phyloP scores from a whole-genome alignment of 2,888 invertebrate species.

The Melanchra persicariae region DNA sequence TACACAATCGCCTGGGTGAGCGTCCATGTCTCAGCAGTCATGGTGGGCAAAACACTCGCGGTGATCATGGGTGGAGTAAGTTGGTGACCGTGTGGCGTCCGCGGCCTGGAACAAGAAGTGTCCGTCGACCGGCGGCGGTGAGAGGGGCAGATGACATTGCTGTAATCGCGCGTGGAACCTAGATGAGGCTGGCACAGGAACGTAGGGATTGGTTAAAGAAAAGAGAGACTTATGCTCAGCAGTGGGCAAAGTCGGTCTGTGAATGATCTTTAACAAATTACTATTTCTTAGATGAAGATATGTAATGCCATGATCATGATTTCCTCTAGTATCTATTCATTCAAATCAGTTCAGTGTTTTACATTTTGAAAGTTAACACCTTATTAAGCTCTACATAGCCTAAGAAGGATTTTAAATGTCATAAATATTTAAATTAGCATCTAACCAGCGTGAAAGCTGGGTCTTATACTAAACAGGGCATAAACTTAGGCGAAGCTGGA shows the following conservation, averaged over 20 bases:
- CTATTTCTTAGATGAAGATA: background rate
- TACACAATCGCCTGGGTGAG: too few relatives aligned
- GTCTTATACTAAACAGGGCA: slow-evolving; percentile 3
- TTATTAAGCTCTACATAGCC: background rate
- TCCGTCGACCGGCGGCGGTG: background rate
- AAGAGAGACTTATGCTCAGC: too few relatives aligned
- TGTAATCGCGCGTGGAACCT: background rate
- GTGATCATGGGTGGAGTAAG: too few relatives aligned
- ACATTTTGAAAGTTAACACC: slow-evolving; percentile 5
- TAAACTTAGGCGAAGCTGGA: background rate
- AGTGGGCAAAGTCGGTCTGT: background rate
- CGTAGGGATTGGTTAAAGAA: too few relatives aligned
- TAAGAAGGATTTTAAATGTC: slow-evolving; percentile 21
- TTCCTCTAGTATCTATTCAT: background rate
- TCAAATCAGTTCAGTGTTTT: background rate
- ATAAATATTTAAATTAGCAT: slow-evolving; percentile 36
- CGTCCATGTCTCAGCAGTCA: background rate
- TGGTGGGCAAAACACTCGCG: too few relatives aligned
- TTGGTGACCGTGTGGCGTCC: too few relatives aligned
- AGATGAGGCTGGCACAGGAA: too few relatives aligned
- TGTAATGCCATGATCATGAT: background rate
- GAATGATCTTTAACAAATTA: background rate
- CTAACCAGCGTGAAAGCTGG: slow-evolving; percentile 27
- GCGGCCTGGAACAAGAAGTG: background rate
- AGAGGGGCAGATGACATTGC: background rate